These are phyloP conservation scores for Oryctes rhinoceros DNA, from an alignment of 1,140 invertebrate genomes.

Conservation along the genomic window DNA sequence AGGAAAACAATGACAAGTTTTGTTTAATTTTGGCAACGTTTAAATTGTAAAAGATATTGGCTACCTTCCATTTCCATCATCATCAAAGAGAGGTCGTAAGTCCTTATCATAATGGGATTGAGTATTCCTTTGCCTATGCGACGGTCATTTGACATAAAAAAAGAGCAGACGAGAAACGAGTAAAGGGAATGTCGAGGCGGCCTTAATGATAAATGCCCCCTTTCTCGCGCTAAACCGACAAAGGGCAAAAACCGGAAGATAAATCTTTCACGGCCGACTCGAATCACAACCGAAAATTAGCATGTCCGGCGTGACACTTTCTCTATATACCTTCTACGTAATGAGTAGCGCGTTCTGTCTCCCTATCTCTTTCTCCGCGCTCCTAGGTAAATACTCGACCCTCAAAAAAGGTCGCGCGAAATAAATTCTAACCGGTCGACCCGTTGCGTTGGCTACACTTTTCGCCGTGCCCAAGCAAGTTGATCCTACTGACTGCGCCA, in stretches of 20 bases:
- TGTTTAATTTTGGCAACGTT: no score
- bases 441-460: no score
- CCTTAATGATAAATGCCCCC: background rate
- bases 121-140: background rate
- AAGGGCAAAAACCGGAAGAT: slow-evolving; percentile 32
- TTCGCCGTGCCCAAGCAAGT: no score
- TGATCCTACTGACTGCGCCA: slow-evolving; percentile 15
- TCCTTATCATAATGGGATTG: slow-evolving; percentile 3
- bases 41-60: no score
- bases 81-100: background rate
- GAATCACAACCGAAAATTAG: slow-evolving; percentile 36
- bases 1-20: no score
- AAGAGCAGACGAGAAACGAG: background rate
- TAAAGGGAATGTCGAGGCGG: background rate
- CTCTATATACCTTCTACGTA: slow-evolving; percentile 6
- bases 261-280: slow-evolving; percentile 35
- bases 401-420: slow-evolving; percentile 23
- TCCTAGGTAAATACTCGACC: slow-evolving; percentile 8
- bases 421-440: background rate
- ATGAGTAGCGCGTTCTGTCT: background rate
- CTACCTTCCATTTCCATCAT: no score
- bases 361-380: background rate
- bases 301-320: background rate
- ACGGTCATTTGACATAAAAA: slow-evolving; percentile 16
- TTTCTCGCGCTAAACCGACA: slow-evolving; percentile 27